Conservation (phyloP, 2,888 invertebrate genomes). For the Coleophora flavipennella region DNA sequence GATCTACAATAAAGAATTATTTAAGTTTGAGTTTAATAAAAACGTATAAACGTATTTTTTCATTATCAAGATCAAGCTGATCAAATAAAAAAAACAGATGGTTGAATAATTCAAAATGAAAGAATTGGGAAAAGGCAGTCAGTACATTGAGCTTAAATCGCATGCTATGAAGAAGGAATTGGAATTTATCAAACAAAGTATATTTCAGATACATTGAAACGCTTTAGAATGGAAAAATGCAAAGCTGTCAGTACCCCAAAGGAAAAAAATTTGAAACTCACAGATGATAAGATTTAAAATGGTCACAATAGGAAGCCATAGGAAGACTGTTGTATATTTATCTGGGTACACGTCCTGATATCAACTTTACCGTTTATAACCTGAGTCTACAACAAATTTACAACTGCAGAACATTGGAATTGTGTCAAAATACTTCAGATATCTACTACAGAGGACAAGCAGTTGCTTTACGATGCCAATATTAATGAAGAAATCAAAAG, state of each 20-base stretch:
- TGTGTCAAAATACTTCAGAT: slow-evolving; percentile 17
- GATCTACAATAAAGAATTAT: too few relatives aligned
- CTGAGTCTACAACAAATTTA: slow-evolving; percentile 18
- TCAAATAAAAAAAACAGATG: slow-evolving; percentile 6
- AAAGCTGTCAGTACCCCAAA: slow-evolving; percentile 10
- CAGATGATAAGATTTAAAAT: slow-evolving; percentile 5
- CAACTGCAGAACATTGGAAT: slow-evolving; percentile 17
- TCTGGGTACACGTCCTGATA: slow-evolving; percentile 17
- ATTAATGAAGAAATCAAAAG: slow-evolving; percentile 21
- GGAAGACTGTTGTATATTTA: slow-evolving; percentile 14
- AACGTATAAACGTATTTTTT: slow-evolving; percentile 1
- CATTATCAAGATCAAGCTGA: slow-evolving; percentile 1
- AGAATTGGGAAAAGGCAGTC: slow-evolving; percentile 12
- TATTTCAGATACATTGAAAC: slow-evolving; percentile 5
- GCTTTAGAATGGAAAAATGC: slow-evolving; percentile 14
- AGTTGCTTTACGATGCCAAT: slow-evolving; percentile 7
- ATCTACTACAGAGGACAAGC: slow-evolving; percentile 14
- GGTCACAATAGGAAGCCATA: slow-evolving; percentile 9
- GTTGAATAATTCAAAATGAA: slow-evolving; percentile 13
- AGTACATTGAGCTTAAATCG: slow-evolving; percentile 14
- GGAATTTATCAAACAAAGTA: slow-evolving; percentile 8
- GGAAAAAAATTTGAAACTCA: slow-evolving; percentile 9
- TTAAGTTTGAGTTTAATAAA: slow-evolving; percentile 1
- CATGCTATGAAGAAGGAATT: not conserved
- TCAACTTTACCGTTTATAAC: slow-evolving; percentile 15